phyloP scores from a whole-genome alignment of 2,888 invertebrate species.

The Acrobasis consociella region DNA sequence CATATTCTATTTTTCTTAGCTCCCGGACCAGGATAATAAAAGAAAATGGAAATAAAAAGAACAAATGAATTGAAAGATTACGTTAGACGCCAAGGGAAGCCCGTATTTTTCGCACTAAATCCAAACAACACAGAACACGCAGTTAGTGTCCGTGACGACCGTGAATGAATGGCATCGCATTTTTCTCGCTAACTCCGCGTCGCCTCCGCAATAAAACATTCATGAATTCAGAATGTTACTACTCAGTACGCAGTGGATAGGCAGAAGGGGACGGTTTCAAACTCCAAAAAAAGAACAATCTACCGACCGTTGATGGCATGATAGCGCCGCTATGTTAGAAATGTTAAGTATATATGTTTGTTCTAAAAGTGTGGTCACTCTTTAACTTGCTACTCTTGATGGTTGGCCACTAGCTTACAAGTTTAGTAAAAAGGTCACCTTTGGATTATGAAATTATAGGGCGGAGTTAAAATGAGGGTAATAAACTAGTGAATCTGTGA shows the following conservation, averaged over 20 bases:
- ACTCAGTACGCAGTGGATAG: constrained; percentile 60
- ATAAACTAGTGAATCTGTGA: too few relatives aligned
- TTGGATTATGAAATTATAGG: too few relatives aligned
- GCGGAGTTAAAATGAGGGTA: too few relatives aligned
- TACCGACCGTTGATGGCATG: constrained; percentile 39
- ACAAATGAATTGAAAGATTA: constrained; percentile 53
- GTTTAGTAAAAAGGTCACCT: too few relatives aligned
- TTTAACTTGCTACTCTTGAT: too few relatives aligned
- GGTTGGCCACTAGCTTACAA: too few relatives aligned
- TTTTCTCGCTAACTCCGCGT: constrained; percentile 72
- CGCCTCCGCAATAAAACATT: constrained; percentile 74
- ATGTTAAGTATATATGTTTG: too few relatives aligned
- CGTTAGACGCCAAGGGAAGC: constrained; percentile 52
- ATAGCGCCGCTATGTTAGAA: constrained; percentile 14
- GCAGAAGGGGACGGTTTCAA: constrained; percentile 48
- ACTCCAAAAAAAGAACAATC: constrained; percentile 49
- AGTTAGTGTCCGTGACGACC: constrained; percentile 77
- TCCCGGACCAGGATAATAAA: not conserved
- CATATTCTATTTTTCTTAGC: too few relatives aligned
- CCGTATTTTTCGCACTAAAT: constrained; percentile 68
- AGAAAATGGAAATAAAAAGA: constrained; percentile 15
- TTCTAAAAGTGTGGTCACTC: too few relatives aligned
- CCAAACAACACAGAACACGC: constrained; percentile 73
- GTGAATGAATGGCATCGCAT: constrained; percentile 72
- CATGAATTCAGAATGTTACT: constrained; percentile 73